Evolutionary conservation across 2,888 invertebrate genomes (phyloP).

Genomic region (Unio pictorum): DNA sequence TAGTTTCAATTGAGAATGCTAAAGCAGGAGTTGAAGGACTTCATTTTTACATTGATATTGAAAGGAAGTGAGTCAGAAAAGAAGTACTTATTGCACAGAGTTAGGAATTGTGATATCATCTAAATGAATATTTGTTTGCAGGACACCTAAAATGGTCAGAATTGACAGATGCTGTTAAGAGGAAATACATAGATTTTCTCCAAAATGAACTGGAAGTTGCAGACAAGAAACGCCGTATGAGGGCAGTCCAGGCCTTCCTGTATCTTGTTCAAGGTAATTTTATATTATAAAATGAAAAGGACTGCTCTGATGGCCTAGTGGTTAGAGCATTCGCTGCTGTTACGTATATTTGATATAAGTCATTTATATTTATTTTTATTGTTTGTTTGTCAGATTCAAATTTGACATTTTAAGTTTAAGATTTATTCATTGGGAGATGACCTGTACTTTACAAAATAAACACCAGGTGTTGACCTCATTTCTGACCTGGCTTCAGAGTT

Average conservation of each 20-base stretch:
- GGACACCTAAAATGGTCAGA: slow-evolving; percentile 71
- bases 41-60: not conserved
- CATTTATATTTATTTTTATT: no score
- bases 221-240: slow-evolving; percentile 86
- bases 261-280: slow-evolving; percentile 86
- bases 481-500: no score
- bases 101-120: not conserved
- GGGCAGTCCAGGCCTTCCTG: slow-evolving; percentile 92
- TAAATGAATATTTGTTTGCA: slow-evolving; percentile 13
- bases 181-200: slow-evolving; percentile 81
- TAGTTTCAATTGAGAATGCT: no score
- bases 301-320: no score
- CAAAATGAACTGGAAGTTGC: slow-evolving; percentile 93
- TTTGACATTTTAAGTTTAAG: no score
- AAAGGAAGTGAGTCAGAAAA: not conserved
- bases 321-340: no score
- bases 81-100: not conserved
- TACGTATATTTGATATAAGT: no score
- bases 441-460: no score
- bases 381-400: no score
- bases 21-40: not conserved
- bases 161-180: slow-evolving; percentile 79
- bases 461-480: no score
- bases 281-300: no score
- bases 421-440: no score